Evolutionary conservation across 2,797 vertebrate genomes (phyloP).

Genomic region (Esox lucius): DNA sequence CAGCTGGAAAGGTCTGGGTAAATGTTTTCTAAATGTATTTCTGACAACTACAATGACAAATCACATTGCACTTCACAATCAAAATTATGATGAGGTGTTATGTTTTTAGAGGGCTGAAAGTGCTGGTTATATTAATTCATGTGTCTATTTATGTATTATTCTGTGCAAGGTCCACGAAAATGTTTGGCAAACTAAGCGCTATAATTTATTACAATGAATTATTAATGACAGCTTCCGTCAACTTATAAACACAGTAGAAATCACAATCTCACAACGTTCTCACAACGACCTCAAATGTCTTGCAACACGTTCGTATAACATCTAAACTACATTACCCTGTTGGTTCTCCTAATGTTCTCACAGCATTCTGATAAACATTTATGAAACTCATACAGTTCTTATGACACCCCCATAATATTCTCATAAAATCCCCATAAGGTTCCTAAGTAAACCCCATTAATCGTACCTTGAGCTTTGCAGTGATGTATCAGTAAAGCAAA

Average conservation of each 20-base stretch:
- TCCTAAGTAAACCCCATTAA: conserved; percentile 11
- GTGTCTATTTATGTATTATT: not conserved
- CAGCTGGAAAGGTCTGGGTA: not conserved
- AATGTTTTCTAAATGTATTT: not conserved
- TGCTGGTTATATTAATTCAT: not conserved
- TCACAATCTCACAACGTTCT: not conserved
- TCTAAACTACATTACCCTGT: no score
- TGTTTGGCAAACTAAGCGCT: not conserved
- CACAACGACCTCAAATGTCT: not conserved
- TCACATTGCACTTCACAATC: not conserved
- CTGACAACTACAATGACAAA: not conserved
- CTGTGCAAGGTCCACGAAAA: not conserved
- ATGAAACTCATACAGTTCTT: not conserved
- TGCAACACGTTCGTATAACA: conserved; percentile 41
- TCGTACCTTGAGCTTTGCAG: conserved; percentile 70
- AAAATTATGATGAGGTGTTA: not conserved
- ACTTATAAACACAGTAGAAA: not conserved
- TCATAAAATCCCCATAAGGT: not conserved
- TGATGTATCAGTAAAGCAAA: conserved; percentile 61
- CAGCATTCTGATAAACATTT: no score
- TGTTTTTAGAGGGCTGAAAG: not conserved
- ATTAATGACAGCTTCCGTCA: conserved; percentile 9
- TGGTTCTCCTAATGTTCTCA: no score
- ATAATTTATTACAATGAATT: not conserved
- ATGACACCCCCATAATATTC: not conserved